Percentiles rank a stretch among this genome's conserved stretches.
phyloP scores from a whole-genome alignment of 1,140 invertebrate species.

The Pseudachorutes palmiensis region DNA sequence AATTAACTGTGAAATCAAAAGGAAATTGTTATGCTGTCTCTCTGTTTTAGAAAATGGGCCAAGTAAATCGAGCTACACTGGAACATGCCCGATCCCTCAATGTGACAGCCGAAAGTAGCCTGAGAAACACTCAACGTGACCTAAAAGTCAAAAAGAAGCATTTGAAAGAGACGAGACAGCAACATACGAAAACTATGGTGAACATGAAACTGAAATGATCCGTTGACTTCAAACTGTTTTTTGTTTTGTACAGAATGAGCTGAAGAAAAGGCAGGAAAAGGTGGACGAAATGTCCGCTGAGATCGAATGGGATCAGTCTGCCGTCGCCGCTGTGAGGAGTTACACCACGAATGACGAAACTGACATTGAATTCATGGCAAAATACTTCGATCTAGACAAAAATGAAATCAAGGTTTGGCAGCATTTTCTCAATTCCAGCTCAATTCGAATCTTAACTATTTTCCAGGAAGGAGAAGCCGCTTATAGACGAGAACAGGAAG shows the following conservation, averaged over 20 bases:
- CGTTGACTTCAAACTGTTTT: background rate
- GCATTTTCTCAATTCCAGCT: background rate
- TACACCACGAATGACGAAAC: slow-evolving; percentile 21
- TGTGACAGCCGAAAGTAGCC: background rate
- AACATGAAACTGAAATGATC: background rate
- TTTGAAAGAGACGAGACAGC: background rate
- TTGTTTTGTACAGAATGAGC: slow-evolving; percentile 16
- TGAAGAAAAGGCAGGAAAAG: slow-evolving; percentile 4
- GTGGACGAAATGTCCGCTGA: slow-evolving; percentile 23
- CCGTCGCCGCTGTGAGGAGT: slow-evolving; percentile 17
- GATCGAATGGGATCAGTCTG: slow-evolving; percentile 26
- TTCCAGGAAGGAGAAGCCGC: slow-evolving; percentile 17
- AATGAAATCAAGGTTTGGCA: slow-evolving; percentile 19
- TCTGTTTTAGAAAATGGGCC: slow-evolving; percentile 4
- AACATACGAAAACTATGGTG: background rate
- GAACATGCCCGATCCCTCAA: background rate
- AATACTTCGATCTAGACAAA: slow-evolving; percentile 21
- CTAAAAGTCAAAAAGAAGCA: background rate
- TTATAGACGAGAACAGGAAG: background rate
- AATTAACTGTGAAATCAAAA: too few species aligned
- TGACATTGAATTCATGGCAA: slow-evolving; percentile 25
- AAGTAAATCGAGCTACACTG: background rate
- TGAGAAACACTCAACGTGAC: background rate
- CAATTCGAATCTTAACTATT: background rate
- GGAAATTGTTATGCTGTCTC: too few species aligned